Conservation (phyloP, 2,113 vertebrate genomes). For the Oceanodroma tethys region DNA sequence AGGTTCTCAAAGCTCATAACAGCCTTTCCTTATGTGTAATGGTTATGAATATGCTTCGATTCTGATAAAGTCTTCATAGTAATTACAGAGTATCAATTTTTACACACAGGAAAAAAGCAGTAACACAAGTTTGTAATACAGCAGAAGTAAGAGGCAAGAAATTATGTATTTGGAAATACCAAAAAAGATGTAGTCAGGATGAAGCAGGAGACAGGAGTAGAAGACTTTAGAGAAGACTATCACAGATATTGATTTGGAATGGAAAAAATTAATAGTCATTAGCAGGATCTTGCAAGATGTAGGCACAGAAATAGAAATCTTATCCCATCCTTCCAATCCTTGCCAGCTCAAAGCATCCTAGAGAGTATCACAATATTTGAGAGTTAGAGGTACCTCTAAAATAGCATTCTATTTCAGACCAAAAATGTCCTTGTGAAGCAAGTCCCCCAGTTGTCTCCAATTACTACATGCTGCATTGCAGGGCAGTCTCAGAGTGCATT, state of each 20-base stretch:
- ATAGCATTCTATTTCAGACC: not conserved
- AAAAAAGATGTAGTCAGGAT: not conserved
- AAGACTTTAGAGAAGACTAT: not conserved
- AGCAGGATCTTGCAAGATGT: not conserved
- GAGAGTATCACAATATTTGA: not conserved
- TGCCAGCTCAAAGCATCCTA: not conserved
- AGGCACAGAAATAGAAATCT: not conserved
- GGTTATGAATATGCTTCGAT: not conserved
- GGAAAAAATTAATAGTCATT: not conserved
- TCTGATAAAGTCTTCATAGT: not conserved
- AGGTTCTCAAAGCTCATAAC: not conserved
- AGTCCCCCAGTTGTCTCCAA: not conserved
- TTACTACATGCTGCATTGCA: not conserved
- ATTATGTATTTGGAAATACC: not conserved
- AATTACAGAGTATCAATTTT: not conserved
- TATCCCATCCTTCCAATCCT: not conserved
- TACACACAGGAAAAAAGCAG: not conserved
- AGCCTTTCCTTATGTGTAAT: not conserved
- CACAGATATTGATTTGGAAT: not conserved
- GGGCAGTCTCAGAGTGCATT: not conserved
- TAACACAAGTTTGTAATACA: not conserved
- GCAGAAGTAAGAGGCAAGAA: not conserved
- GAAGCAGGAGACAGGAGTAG: not conserved
- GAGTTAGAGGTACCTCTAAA: not conserved
- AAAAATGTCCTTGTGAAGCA: not conserved